These are phyloP conservation scores for Rousettus madagascariensis DNA, from an alignment of 2,797 vertebrate genomes.

Conservation along the genomic window DNA sequence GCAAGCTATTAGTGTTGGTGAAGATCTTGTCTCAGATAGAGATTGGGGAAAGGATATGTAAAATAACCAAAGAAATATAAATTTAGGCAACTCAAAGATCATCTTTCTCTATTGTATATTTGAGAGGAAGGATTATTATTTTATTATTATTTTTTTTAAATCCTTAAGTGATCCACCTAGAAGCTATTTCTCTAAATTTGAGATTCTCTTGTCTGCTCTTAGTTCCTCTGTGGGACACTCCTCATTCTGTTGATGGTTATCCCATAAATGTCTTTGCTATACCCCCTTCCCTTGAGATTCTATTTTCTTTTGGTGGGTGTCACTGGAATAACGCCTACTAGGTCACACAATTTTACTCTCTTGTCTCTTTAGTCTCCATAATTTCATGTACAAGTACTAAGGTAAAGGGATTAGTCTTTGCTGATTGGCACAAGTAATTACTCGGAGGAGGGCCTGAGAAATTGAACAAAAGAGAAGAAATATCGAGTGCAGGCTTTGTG, in stretches of 20 bases:
- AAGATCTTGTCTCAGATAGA: background rate
- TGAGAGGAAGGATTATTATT: background rate
- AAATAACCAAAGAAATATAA: background rate
- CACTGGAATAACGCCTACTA: background rate
- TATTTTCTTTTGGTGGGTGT: background rate
- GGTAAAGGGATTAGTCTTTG: background rate
- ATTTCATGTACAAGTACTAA: background rate
- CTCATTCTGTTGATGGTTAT: background rate
- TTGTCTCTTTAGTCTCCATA: background rate
- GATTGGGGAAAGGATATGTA: background rate
- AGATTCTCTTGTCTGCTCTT: background rate
- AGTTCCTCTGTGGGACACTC: background rate
- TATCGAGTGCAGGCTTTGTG: fast-evolving
- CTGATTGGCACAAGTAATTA: background rate
- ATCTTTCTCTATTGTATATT: background rate
- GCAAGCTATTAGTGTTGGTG: background rate
- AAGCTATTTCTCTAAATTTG: background rate
- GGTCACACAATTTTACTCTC: background rate
- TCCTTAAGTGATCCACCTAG: background rate
- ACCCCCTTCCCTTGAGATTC: background rate
- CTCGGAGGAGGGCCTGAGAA: background rate
- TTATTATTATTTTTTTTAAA: background rate
- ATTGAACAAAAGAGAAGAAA: background rate
- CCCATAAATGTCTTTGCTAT: background rate
- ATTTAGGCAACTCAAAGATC: background rate